Percentiles rank a stretch among this genome's conserved stretches.
phyloP scores from a whole-genome alignment of 2,888 invertebrate genomes.

The Malacosoma neustria region DNA sequence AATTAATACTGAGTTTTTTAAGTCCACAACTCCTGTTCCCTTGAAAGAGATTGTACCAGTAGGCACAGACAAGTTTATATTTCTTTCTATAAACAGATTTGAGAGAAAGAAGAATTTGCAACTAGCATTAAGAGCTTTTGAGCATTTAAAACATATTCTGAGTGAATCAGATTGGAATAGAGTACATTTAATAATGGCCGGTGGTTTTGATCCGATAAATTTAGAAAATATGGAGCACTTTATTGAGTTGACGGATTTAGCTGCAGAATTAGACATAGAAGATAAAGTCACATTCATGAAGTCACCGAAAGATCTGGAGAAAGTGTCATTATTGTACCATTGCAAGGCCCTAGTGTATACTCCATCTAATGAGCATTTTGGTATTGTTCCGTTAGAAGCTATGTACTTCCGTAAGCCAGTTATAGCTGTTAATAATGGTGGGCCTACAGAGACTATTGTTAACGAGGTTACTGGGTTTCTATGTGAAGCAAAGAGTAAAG shows the following conservation, averaged over 20 bases:
- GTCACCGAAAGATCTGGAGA: slow-evolving; percentile 90
- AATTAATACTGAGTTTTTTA: slow-evolving; percentile 85
- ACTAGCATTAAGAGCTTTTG: slow-evolving; percentile 88
- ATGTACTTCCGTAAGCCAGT: slow-evolving; percentile 97
- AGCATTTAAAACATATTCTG: slow-evolving; percentile 74
- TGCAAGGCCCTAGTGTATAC: slow-evolving; percentile 93
- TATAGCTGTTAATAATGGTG: slow-evolving; percentile 95
- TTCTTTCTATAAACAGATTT: slow-evolving; percentile 97
- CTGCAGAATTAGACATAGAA: slow-evolving; percentile 77
- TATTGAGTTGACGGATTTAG: slow-evolving; percentile 81
- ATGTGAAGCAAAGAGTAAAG: slow-evolving; percentile 79
- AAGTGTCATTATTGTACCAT: slow-evolving; percentile 84
- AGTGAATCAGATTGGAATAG: slow-evolving; percentile 74
- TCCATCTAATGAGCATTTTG: slow-evolving; percentile 98
- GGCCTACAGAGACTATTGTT: slow-evolving; percentile 93
- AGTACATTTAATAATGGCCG: slow-evolving; percentile 93
- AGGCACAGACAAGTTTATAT: slow-evolving; percentile 78
- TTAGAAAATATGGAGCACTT: slow-evolving; percentile 91
- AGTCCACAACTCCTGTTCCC: slow-evolving; percentile 62
- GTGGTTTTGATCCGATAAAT: slow-evolving; percentile 95
- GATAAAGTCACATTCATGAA: slow-evolving; percentile 88
- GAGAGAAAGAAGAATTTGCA: slow-evolving; percentile 97
- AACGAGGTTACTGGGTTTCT: slow-evolving; percentile 88
- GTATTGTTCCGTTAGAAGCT: slow-evolving; percentile 98
- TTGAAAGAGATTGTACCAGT: slow-evolving; percentile 66